These are phyloP conservation scores for Cardinalis cardinalis DNA, from an alignment of 2,113 vertebrate genomes.

Conservation along the genomic window DNA sequence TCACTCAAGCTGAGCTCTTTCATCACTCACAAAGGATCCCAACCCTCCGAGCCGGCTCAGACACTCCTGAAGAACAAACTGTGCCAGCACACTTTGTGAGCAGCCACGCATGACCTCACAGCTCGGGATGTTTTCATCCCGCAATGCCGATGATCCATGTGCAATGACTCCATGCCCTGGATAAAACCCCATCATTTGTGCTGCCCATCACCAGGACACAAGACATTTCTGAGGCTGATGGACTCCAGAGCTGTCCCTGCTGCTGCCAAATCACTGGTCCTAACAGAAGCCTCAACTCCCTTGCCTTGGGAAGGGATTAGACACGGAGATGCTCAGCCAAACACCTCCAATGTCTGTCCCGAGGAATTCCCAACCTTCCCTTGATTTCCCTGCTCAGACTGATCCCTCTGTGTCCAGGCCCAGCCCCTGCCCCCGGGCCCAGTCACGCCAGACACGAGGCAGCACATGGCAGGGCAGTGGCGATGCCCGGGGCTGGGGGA, in stretches of 20 bases:
- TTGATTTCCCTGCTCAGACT: neutral
- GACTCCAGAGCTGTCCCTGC: neutral
- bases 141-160: rapidly evolving
- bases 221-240: rapidly evolving
- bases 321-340: neutral
- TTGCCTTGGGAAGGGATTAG: neutral
- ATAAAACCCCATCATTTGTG: neutral
- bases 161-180: neutral
- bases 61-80: neutral
- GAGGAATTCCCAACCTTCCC: neutral
- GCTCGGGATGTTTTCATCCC: neutral
- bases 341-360: neutral
- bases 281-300: neutral
- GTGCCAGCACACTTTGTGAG: neutral
- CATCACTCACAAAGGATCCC: neutral
- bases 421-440: neutral
- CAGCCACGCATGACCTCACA: neutral
- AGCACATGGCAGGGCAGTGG: constrained; percentile 10
- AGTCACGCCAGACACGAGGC: constrained; percentile 25
- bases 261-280: neutral
- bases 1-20: neutral
- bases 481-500: neutral
- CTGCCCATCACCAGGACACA: rapidly evolving
- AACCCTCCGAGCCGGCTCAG: neutral
- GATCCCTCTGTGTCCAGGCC: neutral